Evolutionary conservation across 2,797 vertebrate species (phyloP), one percentile per base, ranked within the genome.

Genomic region (Eleutherodactylus coqui): DNA sequence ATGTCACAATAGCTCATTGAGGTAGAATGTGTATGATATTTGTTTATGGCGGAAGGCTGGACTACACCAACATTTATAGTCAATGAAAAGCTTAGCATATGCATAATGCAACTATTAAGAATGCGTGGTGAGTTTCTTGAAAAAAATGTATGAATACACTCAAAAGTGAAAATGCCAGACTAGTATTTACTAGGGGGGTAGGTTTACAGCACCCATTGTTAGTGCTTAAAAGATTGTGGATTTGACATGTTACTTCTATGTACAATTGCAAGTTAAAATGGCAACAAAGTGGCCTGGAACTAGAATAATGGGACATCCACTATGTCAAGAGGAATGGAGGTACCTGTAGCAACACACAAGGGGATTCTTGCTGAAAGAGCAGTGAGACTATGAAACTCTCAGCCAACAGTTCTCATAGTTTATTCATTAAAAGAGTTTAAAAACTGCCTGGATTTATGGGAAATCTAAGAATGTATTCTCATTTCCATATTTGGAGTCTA

Each of bases 1-100:
- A 36, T 67, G 43, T 38, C 76, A 84, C 76, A 84, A 87, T 87
- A 79, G 67, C 53, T 75, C 45, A 87, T 87, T 87, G 53, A 84
- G 24, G 17, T 84, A 58, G 78, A 84, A 69, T 80, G n/a, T 73
- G 78, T 79, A 83, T 76, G 55, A 58, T 70, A 53, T 67, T 49
- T 82, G 83, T 64, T 77, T 77, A 51, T 58, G 41, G 27, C 36
- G 10, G 34, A 69, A 58, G 36, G 34, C n/a, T 58, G 29, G 41
- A 60, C 32, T 60, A 45, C 24, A 29, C 24, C 14, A 64, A 38
- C 13, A 45, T 64, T 64, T 80, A 64, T 29, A 45, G 53, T 36
- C n/a, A 79, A 27, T 43, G 49, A 9, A 47, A 67, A 60, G 14
- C 27, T 29, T 75, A 75, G 27, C 16, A 49, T 49, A n/a, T 7